These are phyloP conservation scores for Sebastes minor DNA, from an alignment of 2,797 vertebrate genomes.

Conservation along the genomic window DNA sequence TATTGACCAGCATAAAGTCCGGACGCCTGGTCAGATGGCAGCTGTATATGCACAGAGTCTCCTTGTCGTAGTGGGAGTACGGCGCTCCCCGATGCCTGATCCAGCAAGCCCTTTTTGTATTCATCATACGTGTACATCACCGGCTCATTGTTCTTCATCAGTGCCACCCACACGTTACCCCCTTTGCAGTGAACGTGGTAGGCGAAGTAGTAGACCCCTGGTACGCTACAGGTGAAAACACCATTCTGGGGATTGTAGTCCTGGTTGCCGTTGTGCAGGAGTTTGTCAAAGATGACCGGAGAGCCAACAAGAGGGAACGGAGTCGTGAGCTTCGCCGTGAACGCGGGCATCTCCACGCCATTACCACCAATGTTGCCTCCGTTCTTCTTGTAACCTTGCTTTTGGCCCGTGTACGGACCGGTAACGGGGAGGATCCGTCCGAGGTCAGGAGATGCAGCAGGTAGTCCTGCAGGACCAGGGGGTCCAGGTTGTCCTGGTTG, in stretches of 20 bases:
- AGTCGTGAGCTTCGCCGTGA: constrained; percentile 91
- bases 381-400: constrained; percentile 85
- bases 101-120: constrained; percentile 95
- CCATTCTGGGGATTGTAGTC: constrained; percentile 95
- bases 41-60: constrained; percentile 92
- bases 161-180: constrained; percentile 94
- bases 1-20: constrained; percentile 97
- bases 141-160: constrained; percentile 96
- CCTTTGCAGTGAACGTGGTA: constrained; percentile 98
- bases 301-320: constrained; percentile 93
- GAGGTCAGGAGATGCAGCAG: constrained; percentile 80
- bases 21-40: constrained; percentile 95
- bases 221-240: constrained; percentile 93
- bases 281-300: constrained; percentile 93
- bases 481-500: constrained; percentile 90
- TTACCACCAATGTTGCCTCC: constrained; percentile 65
- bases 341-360: constrained; percentile 90
- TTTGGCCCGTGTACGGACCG: constrained; percentile 85
- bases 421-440: constrained; percentile 88
- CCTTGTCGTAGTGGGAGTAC: constrained; percentile 90
- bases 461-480: constrained; percentile 89
- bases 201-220: constrained; percentile 95
- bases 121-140: constrained; percentile 98
- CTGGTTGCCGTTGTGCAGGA: constrained; percentile 93
- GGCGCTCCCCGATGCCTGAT: constrained; percentile 96